phyloP scores from a whole-genome alignment of 1,140 invertebrate species.

The Diachasma alloeum region DNA sequence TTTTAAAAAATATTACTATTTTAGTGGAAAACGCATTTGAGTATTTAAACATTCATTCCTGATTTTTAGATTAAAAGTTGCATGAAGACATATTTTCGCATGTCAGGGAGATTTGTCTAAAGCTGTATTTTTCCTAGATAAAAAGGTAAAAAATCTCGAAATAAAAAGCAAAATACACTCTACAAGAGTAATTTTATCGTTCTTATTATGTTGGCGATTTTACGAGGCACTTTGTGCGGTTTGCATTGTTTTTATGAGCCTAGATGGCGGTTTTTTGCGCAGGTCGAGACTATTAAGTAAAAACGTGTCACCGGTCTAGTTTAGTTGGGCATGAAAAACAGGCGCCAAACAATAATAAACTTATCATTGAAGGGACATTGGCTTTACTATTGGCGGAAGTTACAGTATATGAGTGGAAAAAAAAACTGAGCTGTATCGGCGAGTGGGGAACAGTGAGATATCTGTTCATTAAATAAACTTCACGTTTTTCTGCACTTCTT shows the following conservation, averaged over 20 bases:
- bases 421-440: neutral
- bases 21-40: no score
- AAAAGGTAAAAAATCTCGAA: no score
- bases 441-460: neutral
- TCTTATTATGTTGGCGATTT: neutral
- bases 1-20: no score
- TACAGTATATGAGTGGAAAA: neutral
- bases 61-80: no score
- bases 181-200: no score
- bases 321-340: neutral
- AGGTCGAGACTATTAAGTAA: neutral
- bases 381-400: slow-evolving; percentile 6
- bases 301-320: neutral
- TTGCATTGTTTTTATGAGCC: neutral
- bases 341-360: neutral
- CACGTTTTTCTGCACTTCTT: neutral
- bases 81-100: no score
- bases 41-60: no score
- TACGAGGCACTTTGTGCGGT: neutral
- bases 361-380: neutral
- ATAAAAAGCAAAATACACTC: no score
- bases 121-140: no score
- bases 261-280: neutral
- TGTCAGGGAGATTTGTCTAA: no score
- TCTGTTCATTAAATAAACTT: neutral